A percentile compares a stretch with the other conserved stretches of the same genome.
phyloP scores from a whole-genome alignment of 2,113 vertebrate species.

The Donacobius atricapilla region DNA sequence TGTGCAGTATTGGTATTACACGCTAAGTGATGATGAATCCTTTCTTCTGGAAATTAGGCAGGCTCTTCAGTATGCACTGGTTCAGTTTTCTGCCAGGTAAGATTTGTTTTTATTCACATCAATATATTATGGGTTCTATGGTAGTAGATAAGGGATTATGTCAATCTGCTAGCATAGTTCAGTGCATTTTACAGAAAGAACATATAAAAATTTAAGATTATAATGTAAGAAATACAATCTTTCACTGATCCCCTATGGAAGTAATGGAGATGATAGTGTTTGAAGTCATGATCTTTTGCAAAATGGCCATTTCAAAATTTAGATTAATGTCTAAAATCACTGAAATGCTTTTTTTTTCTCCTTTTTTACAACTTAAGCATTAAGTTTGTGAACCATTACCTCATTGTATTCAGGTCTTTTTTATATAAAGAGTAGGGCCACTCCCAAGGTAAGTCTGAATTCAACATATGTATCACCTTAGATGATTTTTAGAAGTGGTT shows the following conservation, averaged over 20 bases:
- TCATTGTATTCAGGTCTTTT: neutral
- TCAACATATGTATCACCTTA: neutral
- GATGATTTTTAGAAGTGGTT: neutral
- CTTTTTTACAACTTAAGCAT: neutral
- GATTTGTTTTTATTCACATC: neutral
- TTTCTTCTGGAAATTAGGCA: constrained; percentile 97
- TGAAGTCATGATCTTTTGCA: neutral
- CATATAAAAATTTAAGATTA: neutral
- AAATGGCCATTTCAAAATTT: neutral
- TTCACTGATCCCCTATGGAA: neutral
- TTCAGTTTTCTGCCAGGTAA: constrained; percentile 96
- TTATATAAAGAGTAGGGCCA: neutral
- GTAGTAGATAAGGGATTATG: neutral
- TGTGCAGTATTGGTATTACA: constrained; percentile 99
- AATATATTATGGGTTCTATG: neutral
- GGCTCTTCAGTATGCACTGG: constrained; percentile 92
- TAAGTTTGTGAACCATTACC: neutral
- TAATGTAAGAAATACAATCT: neutral
- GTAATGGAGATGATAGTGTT: neutral
- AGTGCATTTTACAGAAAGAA: neutral
- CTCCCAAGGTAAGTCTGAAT: neutral
- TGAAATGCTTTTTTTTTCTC: neutral
- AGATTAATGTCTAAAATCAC: neutral
- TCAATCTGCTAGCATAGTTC: neutral
- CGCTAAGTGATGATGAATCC: constrained; percentile 94